phyloP scores from a whole-genome alignment of 35 echinoderm and acorn worm genomes.

The Lytechinus pictus region DNA sequence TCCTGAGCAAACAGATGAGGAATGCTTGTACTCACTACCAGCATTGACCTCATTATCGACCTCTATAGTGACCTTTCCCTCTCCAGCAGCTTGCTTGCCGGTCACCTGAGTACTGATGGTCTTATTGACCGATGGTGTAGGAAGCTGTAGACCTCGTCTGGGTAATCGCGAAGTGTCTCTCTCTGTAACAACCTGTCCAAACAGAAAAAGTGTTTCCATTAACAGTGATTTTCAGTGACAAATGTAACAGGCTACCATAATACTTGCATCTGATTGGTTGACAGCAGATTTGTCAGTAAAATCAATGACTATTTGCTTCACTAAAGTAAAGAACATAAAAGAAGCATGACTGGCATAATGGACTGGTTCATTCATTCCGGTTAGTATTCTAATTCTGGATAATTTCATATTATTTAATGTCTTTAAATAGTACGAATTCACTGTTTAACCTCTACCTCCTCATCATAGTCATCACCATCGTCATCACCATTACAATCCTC shows the following conservation, averaged over 20 bases:
- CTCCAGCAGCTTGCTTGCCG: neutral
- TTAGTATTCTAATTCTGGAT: neutral
- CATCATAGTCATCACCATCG: neutral
- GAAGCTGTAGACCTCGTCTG: constrained; percentile 14
- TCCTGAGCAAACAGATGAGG: neutral
- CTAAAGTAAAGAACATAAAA: neutral
- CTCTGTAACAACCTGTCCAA: neutral
- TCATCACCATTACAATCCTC: constrained; percentile 12
- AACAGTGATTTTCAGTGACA: no score
- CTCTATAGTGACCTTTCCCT: constrained; percentile 18
- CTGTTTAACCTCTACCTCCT: neutral
- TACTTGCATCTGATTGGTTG: neutral
- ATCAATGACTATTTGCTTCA: no score
- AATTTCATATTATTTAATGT: neutral
- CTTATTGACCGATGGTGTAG: constrained; percentile 35
- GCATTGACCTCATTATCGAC: constrained; percentile 38
- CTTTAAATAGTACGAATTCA: neutral
- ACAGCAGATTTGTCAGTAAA: no score
- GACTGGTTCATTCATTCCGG: neutral
- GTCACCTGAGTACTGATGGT: constrained; percentile 8
- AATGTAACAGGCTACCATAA: neutral
- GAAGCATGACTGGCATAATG: neutral
- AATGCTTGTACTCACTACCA: constrained; percentile 17
- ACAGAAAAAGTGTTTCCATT: neutral
- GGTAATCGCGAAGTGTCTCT: neutral